Conservation (phyloP, 2,888 invertebrate species). For the Ormia ochracea region DNA sequence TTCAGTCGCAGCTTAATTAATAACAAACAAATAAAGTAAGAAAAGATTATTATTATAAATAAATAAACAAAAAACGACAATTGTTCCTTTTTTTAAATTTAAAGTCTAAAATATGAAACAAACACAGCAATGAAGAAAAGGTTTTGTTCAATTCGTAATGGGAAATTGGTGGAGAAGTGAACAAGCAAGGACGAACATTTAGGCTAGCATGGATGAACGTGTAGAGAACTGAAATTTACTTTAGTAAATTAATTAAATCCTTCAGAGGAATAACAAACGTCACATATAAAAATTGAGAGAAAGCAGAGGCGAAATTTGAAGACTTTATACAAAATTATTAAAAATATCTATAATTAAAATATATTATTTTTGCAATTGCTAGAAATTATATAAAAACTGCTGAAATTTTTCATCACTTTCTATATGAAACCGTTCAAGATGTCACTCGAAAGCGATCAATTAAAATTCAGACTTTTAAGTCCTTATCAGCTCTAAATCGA, state of each 20-base stretch:
- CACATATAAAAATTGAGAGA: neutral
- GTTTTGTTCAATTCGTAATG: slow-evolving; percentile 39
- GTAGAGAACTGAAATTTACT: slow-evolving; percentile 58
- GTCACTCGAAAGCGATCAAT: no score
- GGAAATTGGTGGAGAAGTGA: neutral
- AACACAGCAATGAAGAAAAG: slow-evolving; percentile 26
- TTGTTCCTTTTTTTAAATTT: slow-evolving; percentile 55
- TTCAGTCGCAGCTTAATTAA: slow-evolving; percentile 56
- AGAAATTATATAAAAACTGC: no score
- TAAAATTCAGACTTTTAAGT: no score
- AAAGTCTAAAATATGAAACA: slow-evolving; percentile 30
- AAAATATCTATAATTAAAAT: no score
- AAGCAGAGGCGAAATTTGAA: slow-evolving; percentile 67
- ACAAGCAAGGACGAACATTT: slow-evolving; percentile 38
- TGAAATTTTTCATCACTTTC: no score
- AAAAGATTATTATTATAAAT: no score
- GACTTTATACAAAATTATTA: no score
- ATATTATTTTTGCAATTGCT: no score
- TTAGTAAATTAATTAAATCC: slow-evolving; percentile 37
- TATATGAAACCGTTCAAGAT: no score
- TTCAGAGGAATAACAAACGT: no score
- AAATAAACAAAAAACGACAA: slow-evolving; percentile 50
- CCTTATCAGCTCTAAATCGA: no score
- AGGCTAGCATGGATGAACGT: no score
- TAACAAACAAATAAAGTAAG: slow-evolving; percentile 1